Evolutionary conservation across 2,113 vertebrate genomes (phyloP), one percentile per base, ranked within the genome.

Genomic region (Apodemus sylvaticus): DNA sequence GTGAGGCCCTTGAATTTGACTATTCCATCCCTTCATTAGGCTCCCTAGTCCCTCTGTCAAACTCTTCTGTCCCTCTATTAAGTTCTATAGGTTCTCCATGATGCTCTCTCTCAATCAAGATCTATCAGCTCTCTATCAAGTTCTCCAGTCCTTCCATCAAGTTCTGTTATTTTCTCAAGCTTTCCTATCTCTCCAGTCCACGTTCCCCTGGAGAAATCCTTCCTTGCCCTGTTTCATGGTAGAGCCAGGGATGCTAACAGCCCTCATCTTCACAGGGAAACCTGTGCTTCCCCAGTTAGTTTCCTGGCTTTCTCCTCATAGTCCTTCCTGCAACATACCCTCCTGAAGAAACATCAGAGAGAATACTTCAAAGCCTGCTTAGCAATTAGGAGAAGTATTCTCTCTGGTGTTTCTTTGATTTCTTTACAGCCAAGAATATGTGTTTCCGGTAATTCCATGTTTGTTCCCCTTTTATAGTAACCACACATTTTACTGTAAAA

Each of bases 391-490:
- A n/a, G n/a, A 24, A n/a, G 5, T 0, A 0, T 39, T 42, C 34
- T 85, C 12, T 85, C 10, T 70, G 4, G 10, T 20, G 10, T 71
- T 83, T 73, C 89, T 55, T 74, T 79, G 90, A 94, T 79, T 73
- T 89, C 74, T 93, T 71, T 94, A 79, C 83, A 90, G 78, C 7
- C 29, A n/a, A 73, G 51, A 95, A 95, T 89, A 83, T 87, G 83
- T 93, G 94, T 91, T 39, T 73, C 55, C 58, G 77, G 34, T 58
- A 82, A 82, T 14, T 48, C 62, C 11, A 7, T 0, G 5, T 31
- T 53, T 36, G 58, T 91, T 95, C 78, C 82, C 34, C 73, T 90
- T 96, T 86, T 10, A 26, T 1, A 51, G 22, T 58, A 68, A 86
- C 78, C 93, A 62, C 71, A 66, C 71, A 66, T 70, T 71, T 74